A percentile compares a stretch with the other conserved stretches of the same genome.
Conservation (phyloP, 2,888 invertebrate genomes). For the Noctua fimbriata region DNA sequence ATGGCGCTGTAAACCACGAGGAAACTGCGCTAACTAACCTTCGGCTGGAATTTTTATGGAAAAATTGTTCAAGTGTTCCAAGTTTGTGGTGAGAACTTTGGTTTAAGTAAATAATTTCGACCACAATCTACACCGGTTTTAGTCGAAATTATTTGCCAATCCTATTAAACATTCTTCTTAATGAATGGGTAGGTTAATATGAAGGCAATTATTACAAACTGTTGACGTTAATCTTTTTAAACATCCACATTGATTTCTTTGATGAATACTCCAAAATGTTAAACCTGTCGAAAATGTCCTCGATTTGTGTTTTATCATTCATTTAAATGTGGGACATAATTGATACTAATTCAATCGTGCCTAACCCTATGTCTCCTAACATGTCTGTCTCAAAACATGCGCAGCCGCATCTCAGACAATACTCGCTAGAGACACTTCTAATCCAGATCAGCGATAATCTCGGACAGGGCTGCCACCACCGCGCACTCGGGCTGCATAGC, state of each 20-base stretch:
- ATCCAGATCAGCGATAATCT: conserved; percentile 53
- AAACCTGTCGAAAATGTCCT: not conserved
- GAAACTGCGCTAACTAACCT: conserved; percentile 39
- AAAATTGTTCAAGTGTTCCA: not conserved
- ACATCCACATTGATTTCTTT: not conserved
- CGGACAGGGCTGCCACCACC: conserved; percentile 30
- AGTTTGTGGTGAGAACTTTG: not conserved
- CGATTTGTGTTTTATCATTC: not conserved
- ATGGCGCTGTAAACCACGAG: conserved; percentile 42
- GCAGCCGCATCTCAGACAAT: conserved; percentile 50
- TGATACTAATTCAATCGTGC: not conserved
- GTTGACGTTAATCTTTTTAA: not conserved
- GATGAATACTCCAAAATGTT: not conserved
- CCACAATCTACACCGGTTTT: not conserved
- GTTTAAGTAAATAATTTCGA: not conserved
- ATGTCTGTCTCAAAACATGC: conserved; percentile 14
- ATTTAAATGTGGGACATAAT: not conserved
- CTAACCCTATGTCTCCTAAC: not conserved
- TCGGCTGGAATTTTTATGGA: conserved; percentile 10
- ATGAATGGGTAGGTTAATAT: not conserved
- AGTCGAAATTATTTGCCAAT: not conserved
- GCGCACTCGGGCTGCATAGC: conserved; percentile 46
- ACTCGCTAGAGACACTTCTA: conserved; percentile 51
- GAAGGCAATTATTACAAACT: not conserved
- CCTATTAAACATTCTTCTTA: not conserved